A percentile compares a stretch with the other conserved stretches of the same genome.
These are phyloP conservation scores for Uromys caudimaculatus DNA, from an alignment of 2,797 vertebrate species.

Conservation along the genomic window DNA sequence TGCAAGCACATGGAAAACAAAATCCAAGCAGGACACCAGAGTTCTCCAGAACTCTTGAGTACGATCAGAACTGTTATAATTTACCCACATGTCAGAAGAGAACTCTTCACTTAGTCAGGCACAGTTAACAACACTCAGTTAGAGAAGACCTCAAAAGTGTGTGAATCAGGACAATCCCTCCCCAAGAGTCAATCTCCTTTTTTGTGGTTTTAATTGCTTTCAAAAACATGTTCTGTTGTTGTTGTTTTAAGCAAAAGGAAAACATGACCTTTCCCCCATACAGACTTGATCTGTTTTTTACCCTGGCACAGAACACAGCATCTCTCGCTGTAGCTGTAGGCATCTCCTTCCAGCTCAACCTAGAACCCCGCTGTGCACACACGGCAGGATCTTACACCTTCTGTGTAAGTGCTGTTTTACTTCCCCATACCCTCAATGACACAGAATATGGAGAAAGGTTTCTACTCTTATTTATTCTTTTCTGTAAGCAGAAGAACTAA, in stretches of 20 bases:
- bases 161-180: conserved; percentile 27
- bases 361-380: neutral
- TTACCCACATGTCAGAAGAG: neutral
- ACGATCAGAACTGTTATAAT: conserved; percentile 17
- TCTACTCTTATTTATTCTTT: neutral
- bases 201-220: conserved; percentile 19
- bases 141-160: neutral
- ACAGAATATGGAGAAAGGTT: neutral
- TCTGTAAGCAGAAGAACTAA: neutral
- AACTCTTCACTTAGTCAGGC: conserved; percentile 39
- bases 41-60: neutral
- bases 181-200: neutral
- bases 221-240: neutral
- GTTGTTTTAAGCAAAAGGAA: neutral
- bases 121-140: neutral
- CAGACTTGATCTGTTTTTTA: neutral
- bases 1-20: conserved; percentile 25
- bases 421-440: neutral
- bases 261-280: neutral
- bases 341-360: neutral
- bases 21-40: neutral
- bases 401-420: neutral
- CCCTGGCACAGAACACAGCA: neutral
- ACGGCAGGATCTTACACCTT: neutral
- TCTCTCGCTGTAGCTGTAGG: neutral